A percentile compares a stretch with the other conserved stretches of the same genome.
phyloP scores from a whole-genome alignment of 2,797 vertebrate species.

The Coregonus suidteri region DNA sequence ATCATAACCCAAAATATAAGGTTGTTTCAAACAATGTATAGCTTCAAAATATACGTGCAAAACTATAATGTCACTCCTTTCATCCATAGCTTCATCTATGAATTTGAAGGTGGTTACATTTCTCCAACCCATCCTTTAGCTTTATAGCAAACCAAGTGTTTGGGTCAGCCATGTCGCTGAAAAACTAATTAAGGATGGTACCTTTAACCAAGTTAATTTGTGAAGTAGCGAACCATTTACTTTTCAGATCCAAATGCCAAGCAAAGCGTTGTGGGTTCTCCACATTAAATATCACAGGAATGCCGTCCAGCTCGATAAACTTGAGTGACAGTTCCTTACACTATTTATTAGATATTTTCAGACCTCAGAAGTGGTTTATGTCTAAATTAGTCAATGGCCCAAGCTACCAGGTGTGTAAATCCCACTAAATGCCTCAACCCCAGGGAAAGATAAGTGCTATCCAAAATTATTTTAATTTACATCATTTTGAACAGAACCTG shows the following conservation, averaged over 20 bases:
- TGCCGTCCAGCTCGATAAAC: neutral
- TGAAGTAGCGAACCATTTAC: neutral
- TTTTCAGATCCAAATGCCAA: neutral
- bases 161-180: too few species aligned
- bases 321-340: too few species aligned
- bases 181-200: neutral
- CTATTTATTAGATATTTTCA: neutral
- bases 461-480: neutral
- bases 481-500: neutral
- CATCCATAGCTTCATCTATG: too few species aligned
- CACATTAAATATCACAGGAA: neutral
- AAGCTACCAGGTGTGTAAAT: neutral
- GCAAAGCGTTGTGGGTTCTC: neutral
- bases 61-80: too few species aligned
- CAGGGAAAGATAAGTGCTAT: neutral
- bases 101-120: too few species aligned
- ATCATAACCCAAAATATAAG: too few species aligned
- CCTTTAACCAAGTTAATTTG: neutral
- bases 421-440: neutral
- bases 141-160: too few species aligned
- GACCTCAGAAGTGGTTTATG: neutral
- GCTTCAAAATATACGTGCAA: too few species aligned
- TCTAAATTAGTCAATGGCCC: neutral
- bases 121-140: too few species aligned
- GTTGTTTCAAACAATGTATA: too few species aligned